Conservation (phyloP, 1,140 invertebrate species). For the Ylistrum balloti region DNA sequence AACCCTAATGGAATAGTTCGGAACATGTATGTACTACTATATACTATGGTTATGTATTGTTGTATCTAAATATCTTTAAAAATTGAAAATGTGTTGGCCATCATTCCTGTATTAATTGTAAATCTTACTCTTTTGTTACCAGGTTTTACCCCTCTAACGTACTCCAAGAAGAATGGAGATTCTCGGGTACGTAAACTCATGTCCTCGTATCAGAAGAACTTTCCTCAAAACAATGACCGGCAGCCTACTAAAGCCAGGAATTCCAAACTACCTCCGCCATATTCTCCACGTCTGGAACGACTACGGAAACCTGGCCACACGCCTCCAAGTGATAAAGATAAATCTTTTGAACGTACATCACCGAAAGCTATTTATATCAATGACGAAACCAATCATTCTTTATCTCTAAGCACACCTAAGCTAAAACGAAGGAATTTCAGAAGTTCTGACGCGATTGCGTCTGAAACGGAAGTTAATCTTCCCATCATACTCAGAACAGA, state of each 20-base stretch:
- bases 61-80: too few relatives aligned
- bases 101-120: too few relatives aligned
- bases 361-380: constrained; percentile 51
- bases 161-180: constrained; percentile 44
- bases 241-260: not conserved
- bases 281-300: not conserved
- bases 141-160: not conserved
- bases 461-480: not conserved
- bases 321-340: not conserved
- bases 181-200: constrained; percentile 48
- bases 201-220: constrained; percentile 44
- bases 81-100: too few relatives aligned
- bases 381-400: constrained; percentile 46
- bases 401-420: constrained; percentile 51
- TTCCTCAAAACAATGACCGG: constrained; percentile 44
- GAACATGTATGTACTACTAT: too few relatives aligned
- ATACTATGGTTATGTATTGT: too few relatives aligned
- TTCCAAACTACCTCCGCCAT: not conserved
- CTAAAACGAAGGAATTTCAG: constrained; percentile 49
- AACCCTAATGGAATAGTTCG: too few relatives aligned
- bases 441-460: not conserved
- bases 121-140: not conserved
- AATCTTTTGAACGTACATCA: constrained; percentile 22
- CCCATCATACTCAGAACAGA: constrained; percentile 22
- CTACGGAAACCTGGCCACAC: not conserved